Conservation (phyloP, 2,888 invertebrate genomes). For the Epinotia nisella region DNA sequence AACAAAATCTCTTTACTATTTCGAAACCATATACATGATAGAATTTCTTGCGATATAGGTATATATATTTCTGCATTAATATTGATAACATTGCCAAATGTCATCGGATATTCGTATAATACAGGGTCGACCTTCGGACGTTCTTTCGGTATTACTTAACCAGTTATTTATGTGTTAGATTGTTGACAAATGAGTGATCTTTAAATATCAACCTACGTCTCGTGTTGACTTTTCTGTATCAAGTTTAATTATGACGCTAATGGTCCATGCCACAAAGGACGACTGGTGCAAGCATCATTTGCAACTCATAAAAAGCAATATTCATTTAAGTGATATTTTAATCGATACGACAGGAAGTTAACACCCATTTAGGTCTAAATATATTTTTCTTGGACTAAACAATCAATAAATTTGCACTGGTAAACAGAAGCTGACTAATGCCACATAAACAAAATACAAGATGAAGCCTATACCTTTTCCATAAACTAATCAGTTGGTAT, state of each 20-base stretch:
- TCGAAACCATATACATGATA: constrained; percentile 51
- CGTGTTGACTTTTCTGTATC: constrained; percentile 23
- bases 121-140: constrained; percentile 57
- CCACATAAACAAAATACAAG: not conserved
- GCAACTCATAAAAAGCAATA: constrained; percentile 5
- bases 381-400: not conserved
- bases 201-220: constrained; percentile 28
- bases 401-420: not conserved
- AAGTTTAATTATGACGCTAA: constrained; percentile 24
- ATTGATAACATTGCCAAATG: constrained; percentile 46
- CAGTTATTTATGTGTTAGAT: constrained; percentile 43
- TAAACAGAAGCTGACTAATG: not conserved
- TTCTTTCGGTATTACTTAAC: constrained; percentile 60
- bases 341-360: constrained; percentile 1
- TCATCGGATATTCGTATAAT: constrained; percentile 55
- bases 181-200: constrained; percentile 37
- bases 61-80: constrained; percentile 35
- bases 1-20: constrained; percentile 60
- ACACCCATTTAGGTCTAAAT: not conserved
- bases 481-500: constrained; percentile 44
- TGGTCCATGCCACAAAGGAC: constrained; percentile 24
- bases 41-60: constrained; percentile 42
- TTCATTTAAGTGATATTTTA: constrained; percentile 3
- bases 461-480: constrained; percentile 39
- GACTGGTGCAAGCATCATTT: constrained; percentile 19